These are phyloP conservation scores for Schizaphis graminum DNA, from an alignment of 2,888 invertebrate genomes.

Conservation along the genomic window DNA sequence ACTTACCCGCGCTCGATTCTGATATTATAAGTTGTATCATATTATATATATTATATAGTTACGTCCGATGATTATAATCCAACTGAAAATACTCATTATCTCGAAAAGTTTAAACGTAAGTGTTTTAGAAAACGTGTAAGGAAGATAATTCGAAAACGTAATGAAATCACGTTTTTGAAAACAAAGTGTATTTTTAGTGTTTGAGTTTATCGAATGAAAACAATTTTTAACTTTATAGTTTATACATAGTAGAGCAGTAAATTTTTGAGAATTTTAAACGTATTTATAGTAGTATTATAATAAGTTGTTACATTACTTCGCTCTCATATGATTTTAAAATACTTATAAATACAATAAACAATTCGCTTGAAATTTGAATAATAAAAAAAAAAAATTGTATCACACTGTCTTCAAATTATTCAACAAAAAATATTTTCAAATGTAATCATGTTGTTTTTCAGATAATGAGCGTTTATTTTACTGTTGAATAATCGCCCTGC, in stretches of 20 bases:
- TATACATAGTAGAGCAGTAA: too few species aligned
- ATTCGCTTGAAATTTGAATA: neutral
- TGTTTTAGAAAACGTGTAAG: neutral
- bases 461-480: too few species aligned
- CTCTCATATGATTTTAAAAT: neutral
- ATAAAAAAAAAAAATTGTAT: too few species aligned
- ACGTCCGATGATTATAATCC: neutral
- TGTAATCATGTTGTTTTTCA: too few species aligned
- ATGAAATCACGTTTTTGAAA: neutral
- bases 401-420: too few species aligned
- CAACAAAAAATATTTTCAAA: too few species aligned
- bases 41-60: neutral
- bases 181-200: neutral
- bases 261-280: too few species aligned
- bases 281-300: too few species aligned
- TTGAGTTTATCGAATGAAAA: too few species aligned
- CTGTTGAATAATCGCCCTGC: too few species aligned
- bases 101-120: neutral
- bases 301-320: neutral
- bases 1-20: neutral
- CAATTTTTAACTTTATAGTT: too few species aligned
- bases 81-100: neutral
- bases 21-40: neutral
- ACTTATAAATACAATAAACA: neutral
- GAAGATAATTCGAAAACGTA: neutral